Evolutionary conservation across 2,797 vertebrate genomes (phyloP).

Genomic region (Furcifer pardalis): DNA sequence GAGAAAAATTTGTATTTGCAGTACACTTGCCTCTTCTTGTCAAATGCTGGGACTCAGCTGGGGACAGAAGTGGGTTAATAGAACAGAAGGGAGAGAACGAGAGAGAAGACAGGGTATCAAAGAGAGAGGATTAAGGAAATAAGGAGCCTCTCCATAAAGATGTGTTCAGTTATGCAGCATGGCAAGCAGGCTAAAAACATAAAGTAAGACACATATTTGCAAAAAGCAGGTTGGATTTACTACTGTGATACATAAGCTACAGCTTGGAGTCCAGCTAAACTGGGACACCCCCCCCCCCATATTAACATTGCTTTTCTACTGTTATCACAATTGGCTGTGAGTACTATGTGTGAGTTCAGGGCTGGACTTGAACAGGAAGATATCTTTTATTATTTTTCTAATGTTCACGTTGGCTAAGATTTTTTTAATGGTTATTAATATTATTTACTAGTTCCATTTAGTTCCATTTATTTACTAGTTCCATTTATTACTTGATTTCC

Average conservation of each 20-base stretch:
- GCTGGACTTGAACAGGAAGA: neutral
- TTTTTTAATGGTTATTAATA: too few species aligned
- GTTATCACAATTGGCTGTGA: neutral
- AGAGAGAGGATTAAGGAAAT: conserved; percentile 44
- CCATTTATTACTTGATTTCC: too few species aligned
- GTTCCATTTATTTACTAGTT: too few species aligned
- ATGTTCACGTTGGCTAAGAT: too few species aligned
- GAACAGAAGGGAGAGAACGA: neutral
- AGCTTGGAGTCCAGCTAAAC: neutral
- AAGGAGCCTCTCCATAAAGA: neutral
- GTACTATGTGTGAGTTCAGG: neutral
- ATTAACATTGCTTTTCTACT: neutral
- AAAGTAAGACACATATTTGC: conserved; percentile 18
- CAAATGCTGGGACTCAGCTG: conserved; percentile 2
- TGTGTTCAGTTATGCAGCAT: neutral
- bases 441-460: too few species aligned
- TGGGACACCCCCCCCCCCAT: too few species aligned
- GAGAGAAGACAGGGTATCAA: neutral
- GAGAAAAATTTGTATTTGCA: conserved; percentile 26
- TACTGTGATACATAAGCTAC: neutral
- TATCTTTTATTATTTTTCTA: neutral
- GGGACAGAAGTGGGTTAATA: neutral
- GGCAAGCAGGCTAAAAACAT: conserved; percentile 14
- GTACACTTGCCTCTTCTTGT: neutral
- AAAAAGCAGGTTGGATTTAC: neutral